A percentile compares a stretch with the other conserved stretches of the same genome.
phyloP scores from a whole-genome alignment of 2,113 vertebrate species.

The Hipposideros armiger region DNA sequence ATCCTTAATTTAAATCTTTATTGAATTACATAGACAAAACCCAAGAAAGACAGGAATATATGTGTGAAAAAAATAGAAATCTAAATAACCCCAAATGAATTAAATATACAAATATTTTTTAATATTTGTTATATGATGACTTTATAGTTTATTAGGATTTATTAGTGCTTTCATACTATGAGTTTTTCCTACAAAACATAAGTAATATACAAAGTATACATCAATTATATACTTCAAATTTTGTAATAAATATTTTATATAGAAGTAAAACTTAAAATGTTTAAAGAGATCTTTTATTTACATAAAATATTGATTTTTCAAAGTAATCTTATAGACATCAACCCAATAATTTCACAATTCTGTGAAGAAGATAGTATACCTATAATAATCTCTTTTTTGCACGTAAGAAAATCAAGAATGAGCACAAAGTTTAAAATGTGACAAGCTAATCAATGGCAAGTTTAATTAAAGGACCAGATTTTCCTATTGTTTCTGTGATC shows the following conservation, averaged over 20 bases:
- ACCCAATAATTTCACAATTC: conserved; percentile 2
- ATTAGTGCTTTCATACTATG: conserved; percentile 45
- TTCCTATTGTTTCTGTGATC: neutral
- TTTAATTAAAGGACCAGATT: conserved; percentile 9
- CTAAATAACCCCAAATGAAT: conserved; percentile 65
- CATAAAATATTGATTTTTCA: conserved; percentile 8
- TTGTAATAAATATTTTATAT: neutral
- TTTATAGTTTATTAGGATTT: conserved; percentile 36
- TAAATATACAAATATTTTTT: conserved; percentile 62
- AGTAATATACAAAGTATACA: neutral
- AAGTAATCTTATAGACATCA: neutral
- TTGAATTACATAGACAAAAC: conserved; percentile 75
- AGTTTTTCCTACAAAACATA: conserved; percentile 6
- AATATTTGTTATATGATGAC: neutral
- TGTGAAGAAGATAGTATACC: neutral
- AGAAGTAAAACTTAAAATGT: conserved; percentile 1
- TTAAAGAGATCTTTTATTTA: conserved; percentile 24
- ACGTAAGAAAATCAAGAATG: conserved; percentile 35
- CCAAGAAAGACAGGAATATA: conserved; percentile 15
- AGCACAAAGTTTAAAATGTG: conserved; percentile 1
- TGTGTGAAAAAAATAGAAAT: conserved; percentile 60
- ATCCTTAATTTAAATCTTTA: conserved; percentile 84
- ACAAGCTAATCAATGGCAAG: neutral
- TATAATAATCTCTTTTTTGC: neutral
- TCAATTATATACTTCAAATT: neutral